These are phyloP conservation scores for Entosphenus tridentatus DNA, from an alignment of 2,113 vertebrate genomes.

Conservation along the genomic window DNA sequence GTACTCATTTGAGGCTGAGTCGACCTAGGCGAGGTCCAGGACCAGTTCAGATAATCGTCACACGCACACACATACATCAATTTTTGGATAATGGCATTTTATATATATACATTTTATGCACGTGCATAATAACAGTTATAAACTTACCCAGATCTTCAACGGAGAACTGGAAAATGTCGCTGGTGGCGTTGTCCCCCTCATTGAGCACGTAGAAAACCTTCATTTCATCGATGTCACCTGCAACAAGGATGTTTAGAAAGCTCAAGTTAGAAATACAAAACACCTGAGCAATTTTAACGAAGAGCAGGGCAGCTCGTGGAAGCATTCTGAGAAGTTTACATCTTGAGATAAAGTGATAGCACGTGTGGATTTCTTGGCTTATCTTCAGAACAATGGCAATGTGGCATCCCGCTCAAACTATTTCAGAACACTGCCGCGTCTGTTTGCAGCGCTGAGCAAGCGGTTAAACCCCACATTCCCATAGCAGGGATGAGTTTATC, in stretches of 20 bases:
- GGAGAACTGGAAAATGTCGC: constrained; percentile 48
- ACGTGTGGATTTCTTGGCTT: not conserved
- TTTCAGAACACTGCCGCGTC: too few relatives aligned
- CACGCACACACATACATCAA: too few relatives aligned
- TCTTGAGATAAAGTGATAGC: not conserved
- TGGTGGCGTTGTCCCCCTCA: constrained; percentile 35
- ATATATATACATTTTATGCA: too few relatives aligned
- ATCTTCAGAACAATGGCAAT: constrained; percentile 1
- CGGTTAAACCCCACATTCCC: too few relatives aligned
- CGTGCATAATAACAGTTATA: not conserved
- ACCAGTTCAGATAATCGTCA: too few relatives aligned
- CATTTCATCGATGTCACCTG: constrained; percentile 49
- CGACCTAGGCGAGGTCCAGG: too few relatives aligned
- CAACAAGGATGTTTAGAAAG: constrained; percentile 11
- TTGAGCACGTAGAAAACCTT: constrained; percentile 40
- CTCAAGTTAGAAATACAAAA: constrained; percentile 8
- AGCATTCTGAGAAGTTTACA: not conserved
- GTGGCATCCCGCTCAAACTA: not conserved
- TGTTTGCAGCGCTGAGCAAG: too few relatives aligned
- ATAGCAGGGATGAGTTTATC: too few relatives aligned
- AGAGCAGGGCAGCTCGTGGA: too few relatives aligned
- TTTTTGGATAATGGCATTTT: too few relatives aligned
- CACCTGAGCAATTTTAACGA: not conserved
- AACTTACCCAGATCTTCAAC: constrained; percentile 43
- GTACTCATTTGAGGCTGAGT: too few relatives aligned